A percentile compares a stretch with the other conserved stretches of the same genome.
phyloP scores from a whole-genome alignment of 2,113 vertebrate species.

The Agelaius tricolor region DNA sequence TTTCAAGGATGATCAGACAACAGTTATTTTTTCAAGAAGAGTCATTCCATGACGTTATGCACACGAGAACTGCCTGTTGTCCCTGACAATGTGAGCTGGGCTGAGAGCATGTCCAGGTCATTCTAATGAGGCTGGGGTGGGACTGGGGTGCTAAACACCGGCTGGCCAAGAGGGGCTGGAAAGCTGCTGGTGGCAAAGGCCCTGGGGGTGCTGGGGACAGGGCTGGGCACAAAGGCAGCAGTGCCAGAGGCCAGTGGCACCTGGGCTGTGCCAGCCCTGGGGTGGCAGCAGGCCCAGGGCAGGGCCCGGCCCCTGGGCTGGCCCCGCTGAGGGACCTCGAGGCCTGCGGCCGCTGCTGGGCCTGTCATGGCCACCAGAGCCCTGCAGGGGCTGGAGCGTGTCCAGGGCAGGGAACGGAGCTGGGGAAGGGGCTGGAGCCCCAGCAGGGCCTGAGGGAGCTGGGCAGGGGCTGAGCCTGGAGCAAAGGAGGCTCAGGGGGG shows the following conservation, averaged over 20 bases:
- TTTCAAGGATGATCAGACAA: not conserved
- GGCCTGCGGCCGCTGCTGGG: no score
- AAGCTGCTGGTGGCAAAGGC: not conserved
- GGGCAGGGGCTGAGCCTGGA: no score
- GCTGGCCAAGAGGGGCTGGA: not conserved
- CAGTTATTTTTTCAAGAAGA: not conserved
- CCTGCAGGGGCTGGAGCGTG: no score
- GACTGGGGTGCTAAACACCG: no score
- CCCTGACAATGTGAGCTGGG: fast-evolving
- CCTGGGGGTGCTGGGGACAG: not conserved
- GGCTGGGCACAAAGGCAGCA: not conserved
- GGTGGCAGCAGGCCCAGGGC: not conserved
- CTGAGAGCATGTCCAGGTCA: not conserved
- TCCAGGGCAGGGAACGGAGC: no score
- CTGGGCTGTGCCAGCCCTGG: not conserved
- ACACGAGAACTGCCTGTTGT: not conserved
- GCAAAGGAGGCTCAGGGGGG: no score
- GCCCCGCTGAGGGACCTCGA: no score
- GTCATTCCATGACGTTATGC: not conserved
- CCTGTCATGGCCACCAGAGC: no score
- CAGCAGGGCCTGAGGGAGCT: no score
- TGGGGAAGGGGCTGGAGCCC: no score
- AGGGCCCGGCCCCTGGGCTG: no score
- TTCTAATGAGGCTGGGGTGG: no score
- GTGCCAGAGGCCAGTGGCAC: not conserved